Evolutionary conservation across 2,797 vertebrate genomes (phyloP).

Genomic region (Myiotriccus ornatus): DNA sequence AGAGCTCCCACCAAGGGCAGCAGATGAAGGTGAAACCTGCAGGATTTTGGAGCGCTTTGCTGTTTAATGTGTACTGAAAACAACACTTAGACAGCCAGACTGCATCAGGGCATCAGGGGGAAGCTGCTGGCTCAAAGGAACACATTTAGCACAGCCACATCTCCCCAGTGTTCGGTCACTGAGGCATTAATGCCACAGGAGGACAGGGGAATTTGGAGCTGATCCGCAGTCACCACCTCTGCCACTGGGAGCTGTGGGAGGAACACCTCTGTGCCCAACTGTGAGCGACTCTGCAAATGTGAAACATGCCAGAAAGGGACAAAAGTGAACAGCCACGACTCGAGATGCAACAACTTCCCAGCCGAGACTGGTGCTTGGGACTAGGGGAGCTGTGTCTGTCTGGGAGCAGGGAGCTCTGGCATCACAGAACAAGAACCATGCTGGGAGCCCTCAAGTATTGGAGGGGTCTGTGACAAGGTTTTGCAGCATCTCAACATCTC

Average conservation of each 20-base stretch:
- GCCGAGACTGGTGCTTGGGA: not conserved
- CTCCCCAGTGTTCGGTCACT: not conserved
- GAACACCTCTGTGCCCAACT: not conserved
- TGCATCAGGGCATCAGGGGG: not conserved
- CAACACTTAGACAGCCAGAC: constrained; percentile 16
- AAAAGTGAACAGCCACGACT: not conserved
- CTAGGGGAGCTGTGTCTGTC: not conserved
- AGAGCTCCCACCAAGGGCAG: constrained; percentile 29
- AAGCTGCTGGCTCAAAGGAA: constrained; percentile 41
- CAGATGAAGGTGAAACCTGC: not conserved
- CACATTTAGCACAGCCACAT: constrained; percentile 29
- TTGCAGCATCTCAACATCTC: not conserved
- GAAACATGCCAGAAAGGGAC: not conserved
- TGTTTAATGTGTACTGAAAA: constrained; percentile 20
- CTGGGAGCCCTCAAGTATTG: not conserved
- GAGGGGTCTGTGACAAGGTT: not conserved
- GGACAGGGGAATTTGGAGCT: not conserved
- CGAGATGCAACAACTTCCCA: not conserved
- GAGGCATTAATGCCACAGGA: constrained; percentile 29
- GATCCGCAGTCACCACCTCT: not conserved
- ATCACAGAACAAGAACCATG: accelerated
- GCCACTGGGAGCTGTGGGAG: not conserved
- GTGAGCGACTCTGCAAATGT: not conserved
- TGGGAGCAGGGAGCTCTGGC: not conserved
- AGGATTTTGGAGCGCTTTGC: not conserved